Conservation (phyloP, 2,888 invertebrate genomes). For the Cantharis lateralis region DNA sequence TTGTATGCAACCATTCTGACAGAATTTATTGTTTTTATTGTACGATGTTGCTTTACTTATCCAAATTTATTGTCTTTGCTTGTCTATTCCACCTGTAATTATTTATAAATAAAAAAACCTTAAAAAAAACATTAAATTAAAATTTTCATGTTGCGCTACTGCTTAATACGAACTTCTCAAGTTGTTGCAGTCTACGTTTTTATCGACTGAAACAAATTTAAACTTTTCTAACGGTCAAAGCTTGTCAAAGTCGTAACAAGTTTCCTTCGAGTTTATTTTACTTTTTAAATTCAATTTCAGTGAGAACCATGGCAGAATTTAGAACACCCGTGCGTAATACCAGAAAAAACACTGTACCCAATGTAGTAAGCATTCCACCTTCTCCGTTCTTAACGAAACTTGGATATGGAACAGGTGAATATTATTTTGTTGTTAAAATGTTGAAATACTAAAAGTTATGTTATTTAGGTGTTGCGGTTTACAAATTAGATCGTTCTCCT, state of each 20-base stretch:
- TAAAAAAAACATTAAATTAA: no score
- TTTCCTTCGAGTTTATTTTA: not conserved
- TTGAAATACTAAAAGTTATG: not conserved
- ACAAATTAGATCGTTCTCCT: constrained; percentile 75
- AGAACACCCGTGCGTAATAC: constrained; percentile 56
- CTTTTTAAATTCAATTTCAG: not conserved
- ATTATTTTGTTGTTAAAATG: not conserved
- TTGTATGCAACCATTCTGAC: no score
- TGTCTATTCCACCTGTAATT: no score
- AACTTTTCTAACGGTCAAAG: not conserved
- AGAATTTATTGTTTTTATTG: no score
- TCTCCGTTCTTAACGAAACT: constrained; percentile 74
- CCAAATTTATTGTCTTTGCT: no score
- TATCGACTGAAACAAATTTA: not conserved
- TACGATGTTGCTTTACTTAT: no score
- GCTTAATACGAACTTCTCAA: no score
- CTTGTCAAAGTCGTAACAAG: not conserved
- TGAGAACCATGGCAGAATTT: constrained; percentile 51
- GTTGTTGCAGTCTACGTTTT: not conserved
- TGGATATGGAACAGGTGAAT: constrained; percentile 76
- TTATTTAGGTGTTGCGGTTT: constrained; percentile 72
- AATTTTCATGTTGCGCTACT: no score
- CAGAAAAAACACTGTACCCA: constrained; percentile 38
- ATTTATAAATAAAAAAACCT: no score
- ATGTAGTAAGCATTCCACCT: constrained; percentile 62